phyloP scores from a whole-genome alignment of 35 echinoderm and acorn worm species.

The Heliocidaris tuberculata region DNA sequence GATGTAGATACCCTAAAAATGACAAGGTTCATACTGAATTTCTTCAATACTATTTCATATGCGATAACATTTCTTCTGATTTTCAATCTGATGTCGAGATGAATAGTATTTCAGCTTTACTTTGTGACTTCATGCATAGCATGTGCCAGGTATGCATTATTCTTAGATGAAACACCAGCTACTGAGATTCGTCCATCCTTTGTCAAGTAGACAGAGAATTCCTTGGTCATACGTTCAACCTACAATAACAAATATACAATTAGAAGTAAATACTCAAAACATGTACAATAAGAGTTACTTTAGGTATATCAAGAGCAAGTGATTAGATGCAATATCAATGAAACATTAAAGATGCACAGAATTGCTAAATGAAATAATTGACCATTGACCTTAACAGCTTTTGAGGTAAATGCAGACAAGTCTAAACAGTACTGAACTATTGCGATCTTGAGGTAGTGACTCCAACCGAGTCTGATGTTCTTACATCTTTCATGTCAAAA shows the following conservation, averaged over 20 bases:
- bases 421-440: not conserved
- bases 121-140: constrained; percentile 94
- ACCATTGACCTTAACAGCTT: not conserved
- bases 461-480: not conserved
- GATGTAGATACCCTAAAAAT: too few relatives aligned
- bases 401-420: not conserved
- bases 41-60: too few relatives aligned
- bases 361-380: not conserved
- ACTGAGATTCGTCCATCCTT: constrained; percentile 96
- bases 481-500: not conserved
- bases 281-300: not conserved
- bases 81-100: too few relatives aligned
- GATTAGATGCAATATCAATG: not conserved
- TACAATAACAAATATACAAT: constrained; percentile 50
- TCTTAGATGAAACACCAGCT: constrained; percentile 89
- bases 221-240: constrained; percentile 86
- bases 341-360: too few relatives aligned
- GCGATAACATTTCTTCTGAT: too few relatives aligned
- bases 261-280: not conserved
- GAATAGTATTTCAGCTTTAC: constrained; percentile 40
- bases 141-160: constrained; percentile 94
- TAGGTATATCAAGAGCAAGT: not conserved
- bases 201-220: constrained; percentile 93
- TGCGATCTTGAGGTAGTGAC: not conserved
- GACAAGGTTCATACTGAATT: too few relatives aligned